phyloP scores from a whole-genome alignment of 2,113 vertebrate genomes.

The Lophotis ruficrista region DNA sequence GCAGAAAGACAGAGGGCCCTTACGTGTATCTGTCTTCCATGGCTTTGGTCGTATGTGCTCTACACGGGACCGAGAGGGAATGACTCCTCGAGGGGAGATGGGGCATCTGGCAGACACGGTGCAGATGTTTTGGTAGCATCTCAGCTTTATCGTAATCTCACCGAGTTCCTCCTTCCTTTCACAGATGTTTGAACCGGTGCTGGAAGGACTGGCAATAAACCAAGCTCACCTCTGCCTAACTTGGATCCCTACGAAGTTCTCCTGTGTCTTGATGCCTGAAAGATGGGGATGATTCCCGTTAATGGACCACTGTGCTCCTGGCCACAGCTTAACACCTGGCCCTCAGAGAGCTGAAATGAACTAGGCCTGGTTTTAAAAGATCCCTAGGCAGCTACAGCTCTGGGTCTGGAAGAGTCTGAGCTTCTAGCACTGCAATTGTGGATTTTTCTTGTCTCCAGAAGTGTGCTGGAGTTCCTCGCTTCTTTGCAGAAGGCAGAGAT shows the following conservation, averaged over 20 bases:
- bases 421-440: neutral
- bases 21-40: neutral
- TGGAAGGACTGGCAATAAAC: neutral
- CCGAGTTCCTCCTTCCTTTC: neutral
- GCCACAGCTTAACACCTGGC: neutral
- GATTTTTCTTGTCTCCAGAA: neutral
- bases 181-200: neutral
- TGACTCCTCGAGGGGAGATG: neutral
- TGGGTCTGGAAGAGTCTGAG: neutral
- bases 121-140: neutral
- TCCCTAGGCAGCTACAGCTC: neutral
- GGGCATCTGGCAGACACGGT: neutral
- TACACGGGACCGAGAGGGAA: accelerated
- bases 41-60: neutral
- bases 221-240: neutral
- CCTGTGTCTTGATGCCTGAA: neutral
- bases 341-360: neutral
- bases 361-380: neutral
- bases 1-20: neutral
- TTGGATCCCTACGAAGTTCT: neutral
- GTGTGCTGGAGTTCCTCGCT: neutral
- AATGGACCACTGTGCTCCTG: neutral
- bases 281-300: neutral
- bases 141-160: neutral
- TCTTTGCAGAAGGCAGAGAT: neutral